Percentiles rank a stretch among this genome's conserved stretches.
phyloP scores from a whole-genome alignment of 2,797 vertebrate genomes.

The Mus spretus region DNA sequence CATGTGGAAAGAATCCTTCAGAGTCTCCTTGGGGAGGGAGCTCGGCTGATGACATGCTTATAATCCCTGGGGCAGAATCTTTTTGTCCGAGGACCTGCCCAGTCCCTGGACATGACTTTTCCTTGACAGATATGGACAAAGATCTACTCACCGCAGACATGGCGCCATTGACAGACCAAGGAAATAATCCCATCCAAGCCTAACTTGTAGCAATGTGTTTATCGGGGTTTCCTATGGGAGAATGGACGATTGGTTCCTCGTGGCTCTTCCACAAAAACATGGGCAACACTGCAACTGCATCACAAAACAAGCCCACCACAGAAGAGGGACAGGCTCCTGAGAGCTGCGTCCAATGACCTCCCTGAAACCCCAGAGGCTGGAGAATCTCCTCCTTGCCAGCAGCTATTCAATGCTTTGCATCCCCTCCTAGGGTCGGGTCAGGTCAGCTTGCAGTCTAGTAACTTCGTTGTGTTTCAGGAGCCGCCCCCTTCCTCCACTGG shows the following conservation, averaged over 20 bases:
- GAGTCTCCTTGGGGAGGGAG: background rate
- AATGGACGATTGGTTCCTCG: background rate
- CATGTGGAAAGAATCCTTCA: background rate
- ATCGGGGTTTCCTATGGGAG: background rate
- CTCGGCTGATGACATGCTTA: background rate
- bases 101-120: background rate
- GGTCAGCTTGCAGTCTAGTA: background rate
- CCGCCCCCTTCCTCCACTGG: background rate
- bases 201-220: background rate
- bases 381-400: background rate
- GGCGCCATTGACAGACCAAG: background rate
- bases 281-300: background rate
- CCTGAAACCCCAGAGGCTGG: background rate
- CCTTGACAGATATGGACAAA: background rate
- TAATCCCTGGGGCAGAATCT: background rate
- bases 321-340: background rate
- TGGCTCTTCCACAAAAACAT: background rate
- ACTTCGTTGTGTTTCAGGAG: background rate
- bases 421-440: background rate
- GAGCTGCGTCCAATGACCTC: no score
- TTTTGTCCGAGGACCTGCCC: background rate
- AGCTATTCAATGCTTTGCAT: background rate
- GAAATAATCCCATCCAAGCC: background rate
- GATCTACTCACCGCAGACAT: background rate
- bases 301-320: background rate